Evolutionary conservation across 2,888 invertebrate genomes (phyloP).

Genomic region (Agrochola macilenta): DNA sequence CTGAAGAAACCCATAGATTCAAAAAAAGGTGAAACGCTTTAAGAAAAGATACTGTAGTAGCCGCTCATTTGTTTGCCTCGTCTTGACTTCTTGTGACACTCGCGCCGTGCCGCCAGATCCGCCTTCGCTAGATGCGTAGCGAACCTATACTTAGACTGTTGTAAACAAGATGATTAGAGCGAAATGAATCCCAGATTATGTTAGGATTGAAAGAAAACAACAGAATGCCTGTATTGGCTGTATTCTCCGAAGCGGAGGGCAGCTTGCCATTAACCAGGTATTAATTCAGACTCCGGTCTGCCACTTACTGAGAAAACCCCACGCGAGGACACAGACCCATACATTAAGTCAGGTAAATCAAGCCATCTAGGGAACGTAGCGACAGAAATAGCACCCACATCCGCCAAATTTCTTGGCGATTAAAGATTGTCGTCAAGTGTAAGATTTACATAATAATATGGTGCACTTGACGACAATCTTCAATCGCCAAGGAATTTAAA

Average conservation of each 20-base stretch:
- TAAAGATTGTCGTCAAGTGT: neutral
- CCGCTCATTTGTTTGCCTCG: neutral
- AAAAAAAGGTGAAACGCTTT: neutral
- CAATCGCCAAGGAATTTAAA: conserved; percentile 10
- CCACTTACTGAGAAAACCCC: neutral
- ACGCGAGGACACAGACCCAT: neutral
- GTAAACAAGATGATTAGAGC: neutral
- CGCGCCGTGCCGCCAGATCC: neutral
- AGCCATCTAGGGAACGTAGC: neutral
- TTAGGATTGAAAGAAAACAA: neutral
- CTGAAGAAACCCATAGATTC: neutral
- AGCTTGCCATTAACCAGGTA: neutral
- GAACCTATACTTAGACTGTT: neutral
- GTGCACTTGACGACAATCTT: neutral
- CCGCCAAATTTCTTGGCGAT: neutral
- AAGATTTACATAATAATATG: too few relatives aligned
- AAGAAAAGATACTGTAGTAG: neutral
- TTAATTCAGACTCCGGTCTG: neutral
- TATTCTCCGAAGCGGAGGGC: too few relatives aligned
- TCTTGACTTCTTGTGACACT: neutral
- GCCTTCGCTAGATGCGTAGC: neutral
- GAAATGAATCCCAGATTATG: neutral
- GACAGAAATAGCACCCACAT: neutral
- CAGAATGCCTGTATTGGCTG: neutral
- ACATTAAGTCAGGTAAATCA: neutral